These are phyloP conservation scores for Drosophila mercatorum DNA, from an alignment of 2,888 invertebrate genomes.

Conservation along the genomic window DNA sequence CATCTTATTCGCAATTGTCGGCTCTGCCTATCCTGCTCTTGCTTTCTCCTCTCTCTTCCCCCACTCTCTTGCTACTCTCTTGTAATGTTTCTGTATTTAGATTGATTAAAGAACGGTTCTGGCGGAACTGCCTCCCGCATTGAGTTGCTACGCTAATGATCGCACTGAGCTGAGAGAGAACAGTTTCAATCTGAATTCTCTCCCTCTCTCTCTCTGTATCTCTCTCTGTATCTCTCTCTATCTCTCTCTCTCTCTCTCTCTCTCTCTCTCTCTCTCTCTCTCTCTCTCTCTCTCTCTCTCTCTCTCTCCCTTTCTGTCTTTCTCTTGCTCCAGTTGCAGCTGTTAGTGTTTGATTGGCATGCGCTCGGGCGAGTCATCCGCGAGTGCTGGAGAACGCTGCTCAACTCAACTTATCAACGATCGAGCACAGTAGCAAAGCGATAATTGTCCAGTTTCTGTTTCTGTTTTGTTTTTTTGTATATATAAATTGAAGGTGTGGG, in stretches of 20 bases:
- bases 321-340: constrained; percentile 12
- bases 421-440: constrained; percentile 15
- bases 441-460: constrained; percentile 15
- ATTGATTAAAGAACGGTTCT: constrained; percentile 40
- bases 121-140: constrained; percentile 34
- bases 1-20: constrained; percentile 34
- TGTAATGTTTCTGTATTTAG: constrained; percentile 13
- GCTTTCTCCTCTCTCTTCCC: background rate
- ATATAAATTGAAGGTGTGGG: constrained; percentile 52
- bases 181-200: constrained; percentile 6
- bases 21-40: background rate
- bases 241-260: background rate
- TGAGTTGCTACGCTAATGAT: constrained; percentile 27
- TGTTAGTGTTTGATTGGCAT: constrained; percentile 66
- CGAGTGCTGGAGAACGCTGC: constrained; percentile 10
- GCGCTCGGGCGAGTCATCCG: constrained; percentile 44
- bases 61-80: background rate
- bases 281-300: background rate
- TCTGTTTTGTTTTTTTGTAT: background rate
- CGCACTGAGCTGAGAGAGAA: constrained; percentile 17
- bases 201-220: background rate
- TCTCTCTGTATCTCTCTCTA: background rate
- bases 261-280: background rate
- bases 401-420: constrained; percentile 14
- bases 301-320: background rate